Percentiles rank a stretch among this genome's conserved stretches.
Conservation (phyloP, 2,888 invertebrate species). For the Hyalella azteca region DNA sequence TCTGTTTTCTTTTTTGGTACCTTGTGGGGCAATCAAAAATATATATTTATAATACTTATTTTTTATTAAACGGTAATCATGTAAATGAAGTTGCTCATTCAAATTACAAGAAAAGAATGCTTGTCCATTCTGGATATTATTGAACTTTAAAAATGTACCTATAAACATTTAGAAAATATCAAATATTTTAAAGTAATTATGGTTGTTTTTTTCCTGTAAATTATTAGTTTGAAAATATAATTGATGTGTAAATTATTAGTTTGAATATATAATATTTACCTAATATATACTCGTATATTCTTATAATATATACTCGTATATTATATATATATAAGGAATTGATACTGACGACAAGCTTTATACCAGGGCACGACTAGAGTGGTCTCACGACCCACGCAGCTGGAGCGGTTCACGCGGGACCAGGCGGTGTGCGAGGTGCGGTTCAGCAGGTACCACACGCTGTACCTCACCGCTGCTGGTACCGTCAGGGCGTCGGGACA, state of each 20-base stretch:
- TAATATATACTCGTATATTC: too few species aligned
- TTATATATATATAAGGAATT: not conserved
- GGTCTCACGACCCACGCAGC: not conserved
- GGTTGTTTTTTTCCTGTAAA: not conserved
- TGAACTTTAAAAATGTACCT: too few species aligned
- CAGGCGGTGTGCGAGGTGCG: not conserved
- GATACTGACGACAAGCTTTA: not conserved
- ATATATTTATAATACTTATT: too few species aligned
- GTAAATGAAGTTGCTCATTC: too few species aligned
- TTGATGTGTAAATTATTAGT: not conserved
- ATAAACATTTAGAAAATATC: not conserved
- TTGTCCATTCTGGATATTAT: too few species aligned
- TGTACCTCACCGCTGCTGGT: slow-evolving; percentile 7
- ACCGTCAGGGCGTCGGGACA: not conserved
- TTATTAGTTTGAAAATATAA: not conserved
- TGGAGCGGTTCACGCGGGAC: not conserved
- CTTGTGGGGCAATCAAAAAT: too few species aligned
- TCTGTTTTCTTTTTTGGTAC: too few species aligned
- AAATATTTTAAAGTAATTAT: not conserved
- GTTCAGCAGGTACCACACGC: slow-evolving; percentile 17
- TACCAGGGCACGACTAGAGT: not conserved
- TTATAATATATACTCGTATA: not conserved
- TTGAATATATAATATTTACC: not conserved
- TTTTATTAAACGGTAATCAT: too few species aligned
- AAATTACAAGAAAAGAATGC: too few species aligned